Percentiles rank a stretch among this genome's conserved stretches.
phyloP scores from a whole-genome alignment of 2,113 vertebrate genomes.

The Sylvia atricapilla region DNA sequence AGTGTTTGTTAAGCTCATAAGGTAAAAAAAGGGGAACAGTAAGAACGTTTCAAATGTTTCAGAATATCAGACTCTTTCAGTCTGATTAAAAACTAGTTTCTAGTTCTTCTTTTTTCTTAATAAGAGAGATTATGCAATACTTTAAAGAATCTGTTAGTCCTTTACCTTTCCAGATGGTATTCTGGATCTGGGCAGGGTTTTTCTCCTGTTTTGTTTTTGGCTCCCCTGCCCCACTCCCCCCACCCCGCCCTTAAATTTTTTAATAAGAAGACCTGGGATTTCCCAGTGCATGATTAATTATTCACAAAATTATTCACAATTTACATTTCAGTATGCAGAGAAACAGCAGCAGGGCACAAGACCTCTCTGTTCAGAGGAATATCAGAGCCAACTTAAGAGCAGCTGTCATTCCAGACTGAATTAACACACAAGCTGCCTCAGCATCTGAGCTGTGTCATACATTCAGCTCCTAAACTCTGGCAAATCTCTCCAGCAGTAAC shows the following conservation, averaged over 20 bases:
- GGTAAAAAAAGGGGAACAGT: background rate
- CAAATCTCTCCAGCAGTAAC: background rate
- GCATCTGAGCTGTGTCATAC: background rate
- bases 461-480: background rate
- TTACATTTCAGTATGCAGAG: background rate
- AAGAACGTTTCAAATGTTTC: background rate
- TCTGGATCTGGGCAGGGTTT: background rate
- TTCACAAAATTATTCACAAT: constrained; percentile 16
- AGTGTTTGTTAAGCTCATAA: background rate
- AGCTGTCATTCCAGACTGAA: background rate
- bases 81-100: background rate
- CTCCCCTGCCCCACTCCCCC: rapidly evolving
- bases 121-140: background rate
- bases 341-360: background rate
- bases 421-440: background rate
- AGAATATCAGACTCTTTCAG: background rate
- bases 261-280: background rate
- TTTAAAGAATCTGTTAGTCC: background rate
- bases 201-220: background rate
- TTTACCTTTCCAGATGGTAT: background rate
- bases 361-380: background rate
- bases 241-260: background rate
- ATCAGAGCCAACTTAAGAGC: background rate
- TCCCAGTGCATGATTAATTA: background rate
- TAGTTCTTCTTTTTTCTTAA: background rate